A percentile compares a stretch with the other conserved stretches of the same genome.
Evolutionary conservation across 2,888 invertebrate genomes (phyloP).

Genomic region (Malacosoma neustria): DNA sequence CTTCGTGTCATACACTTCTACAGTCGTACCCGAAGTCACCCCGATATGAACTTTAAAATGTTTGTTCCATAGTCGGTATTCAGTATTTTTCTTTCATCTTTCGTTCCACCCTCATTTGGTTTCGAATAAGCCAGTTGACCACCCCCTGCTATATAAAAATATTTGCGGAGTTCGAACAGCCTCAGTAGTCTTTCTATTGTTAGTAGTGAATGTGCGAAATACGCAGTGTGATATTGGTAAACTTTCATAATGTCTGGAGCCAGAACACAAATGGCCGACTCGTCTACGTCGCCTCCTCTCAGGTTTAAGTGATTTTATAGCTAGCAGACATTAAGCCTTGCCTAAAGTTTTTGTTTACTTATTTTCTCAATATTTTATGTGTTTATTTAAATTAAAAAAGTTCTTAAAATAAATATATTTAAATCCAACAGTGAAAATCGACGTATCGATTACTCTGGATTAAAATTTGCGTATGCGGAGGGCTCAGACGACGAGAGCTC

Average conservation of each 20-base stretch:
- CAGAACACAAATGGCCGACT: conserved; percentile 80
- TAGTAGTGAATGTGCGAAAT: conserved; percentile 14
- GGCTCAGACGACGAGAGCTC: conserved; percentile 72
- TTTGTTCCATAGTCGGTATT: background rate
- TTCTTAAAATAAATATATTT: background rate
- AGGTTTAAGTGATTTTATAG: conserved; percentile 56
- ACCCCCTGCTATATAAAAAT: conserved; percentile 53
- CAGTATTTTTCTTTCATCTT: background rate
- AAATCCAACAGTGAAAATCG: conserved; percentile 39
- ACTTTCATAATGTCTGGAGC: conserved; percentile 43
- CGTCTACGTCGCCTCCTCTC: conserved; percentile 79
- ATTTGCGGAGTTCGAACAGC: conserved; percentile 17
- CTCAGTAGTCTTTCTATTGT: conserved; percentile 30
- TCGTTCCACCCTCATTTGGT: conserved; percentile 10
- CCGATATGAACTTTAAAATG: conserved; percentile 24
- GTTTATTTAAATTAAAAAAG: background rate
- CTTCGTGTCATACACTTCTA: conserved; percentile 21
- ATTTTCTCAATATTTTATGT: background rate
- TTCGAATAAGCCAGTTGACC: conserved; percentile 21
- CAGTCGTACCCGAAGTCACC: conserved; percentile 5
- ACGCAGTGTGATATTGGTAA: too few species aligned
- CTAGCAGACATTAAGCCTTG: too few species aligned
- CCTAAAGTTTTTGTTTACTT: background rate
- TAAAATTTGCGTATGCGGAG: conserved; percentile 59
- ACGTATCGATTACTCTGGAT: conserved; percentile 48